Evolutionary conservation across 2,888 invertebrate genomes (phyloP).

Genomic region (Amblyteles armatorius): DNA sequence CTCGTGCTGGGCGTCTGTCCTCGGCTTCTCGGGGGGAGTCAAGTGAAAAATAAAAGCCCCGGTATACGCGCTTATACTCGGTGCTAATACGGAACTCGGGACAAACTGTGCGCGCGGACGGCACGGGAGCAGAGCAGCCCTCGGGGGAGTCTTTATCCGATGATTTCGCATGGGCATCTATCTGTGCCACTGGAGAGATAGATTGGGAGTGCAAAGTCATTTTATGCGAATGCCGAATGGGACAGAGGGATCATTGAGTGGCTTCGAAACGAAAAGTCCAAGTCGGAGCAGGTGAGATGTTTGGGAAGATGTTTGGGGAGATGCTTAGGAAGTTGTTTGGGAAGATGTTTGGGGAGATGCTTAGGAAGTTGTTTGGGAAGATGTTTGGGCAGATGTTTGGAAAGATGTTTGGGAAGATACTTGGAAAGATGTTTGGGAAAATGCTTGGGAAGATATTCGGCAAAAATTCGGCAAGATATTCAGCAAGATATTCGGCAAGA

Average conservation of each 20-base stretch:
- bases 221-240: not conserved
- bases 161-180: conserved; percentile 4
- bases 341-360: no score
- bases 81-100: conserved; percentile 8
- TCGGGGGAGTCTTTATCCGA: conserved; percentile 51
- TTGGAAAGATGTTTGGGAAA: no score
- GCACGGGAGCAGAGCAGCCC: conserved; percentile 32
- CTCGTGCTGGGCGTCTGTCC: conserved; percentile 78
- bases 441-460: no score
- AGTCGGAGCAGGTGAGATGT: not conserved
- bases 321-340: no score
- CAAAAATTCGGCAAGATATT: no score
- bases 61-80: not conserved
- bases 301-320: no score
- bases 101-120: not conserved
- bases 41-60: conserved; percentile 49
- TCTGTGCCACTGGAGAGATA: not conserved
- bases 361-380: no score
- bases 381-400: not conserved
- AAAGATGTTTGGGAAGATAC: no score
- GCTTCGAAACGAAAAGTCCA: not conserved
- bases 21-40: conserved; percentile 53
- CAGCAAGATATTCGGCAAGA: no score
- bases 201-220: not conserved
- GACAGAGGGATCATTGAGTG: not conserved